Evolutionary conservation across 1,140 invertebrate genomes (phyloP).

Genomic region (Drosophila punjabiensis): DNA sequence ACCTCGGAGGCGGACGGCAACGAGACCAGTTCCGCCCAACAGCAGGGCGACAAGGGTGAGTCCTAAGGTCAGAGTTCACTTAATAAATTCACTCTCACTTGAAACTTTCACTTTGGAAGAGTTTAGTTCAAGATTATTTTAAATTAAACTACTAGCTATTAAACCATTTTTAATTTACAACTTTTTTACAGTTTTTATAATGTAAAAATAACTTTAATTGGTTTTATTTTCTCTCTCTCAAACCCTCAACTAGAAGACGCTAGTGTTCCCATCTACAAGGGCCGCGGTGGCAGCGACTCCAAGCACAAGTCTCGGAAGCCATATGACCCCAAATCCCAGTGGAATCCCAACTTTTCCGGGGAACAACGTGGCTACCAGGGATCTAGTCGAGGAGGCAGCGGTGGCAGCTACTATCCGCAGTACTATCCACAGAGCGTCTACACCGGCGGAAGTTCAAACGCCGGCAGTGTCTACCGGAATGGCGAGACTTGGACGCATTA

Average conservation of each 20-base stretch:
- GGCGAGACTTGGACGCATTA: conserved; percentile 78
- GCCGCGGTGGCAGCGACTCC: conserved; percentile 61
- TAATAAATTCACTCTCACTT: conserved; percentile 23
- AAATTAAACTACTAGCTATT: too few relatives aligned
- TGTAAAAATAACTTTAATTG: not conserved
- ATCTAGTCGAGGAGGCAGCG: conserved; percentile 23
- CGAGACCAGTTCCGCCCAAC: conserved; percentile 78
- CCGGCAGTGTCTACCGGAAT: conserved; percentile 59
- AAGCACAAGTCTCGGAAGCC: conserved; percentile 66
- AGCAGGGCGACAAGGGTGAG: conserved; percentile 78
- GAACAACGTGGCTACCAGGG: conserved; percentile 61
- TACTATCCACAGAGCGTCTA: conserved; percentile 71
- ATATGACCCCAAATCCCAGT: conserved; percentile 75
- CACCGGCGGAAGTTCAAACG: conserved; percentile 34
- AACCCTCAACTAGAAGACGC: conserved; percentile 67
- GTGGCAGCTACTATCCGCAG: conserved; percentile 59
- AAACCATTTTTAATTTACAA: too few relatives aligned
- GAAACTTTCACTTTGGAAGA: not conserved
- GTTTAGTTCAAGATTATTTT: not conserved
- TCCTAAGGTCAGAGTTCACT: not conserved
- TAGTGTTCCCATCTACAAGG: conserved; percentile 83
- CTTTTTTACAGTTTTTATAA: too few relatives aligned
- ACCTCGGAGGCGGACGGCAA: conserved; percentile 79
- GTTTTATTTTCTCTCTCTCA: not conserved
- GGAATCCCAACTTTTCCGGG: conserved; percentile 75